Evolutionary conservation across 2,113 vertebrate species (phyloP).

Genomic region (Pelodiscus sinensis): DNA sequence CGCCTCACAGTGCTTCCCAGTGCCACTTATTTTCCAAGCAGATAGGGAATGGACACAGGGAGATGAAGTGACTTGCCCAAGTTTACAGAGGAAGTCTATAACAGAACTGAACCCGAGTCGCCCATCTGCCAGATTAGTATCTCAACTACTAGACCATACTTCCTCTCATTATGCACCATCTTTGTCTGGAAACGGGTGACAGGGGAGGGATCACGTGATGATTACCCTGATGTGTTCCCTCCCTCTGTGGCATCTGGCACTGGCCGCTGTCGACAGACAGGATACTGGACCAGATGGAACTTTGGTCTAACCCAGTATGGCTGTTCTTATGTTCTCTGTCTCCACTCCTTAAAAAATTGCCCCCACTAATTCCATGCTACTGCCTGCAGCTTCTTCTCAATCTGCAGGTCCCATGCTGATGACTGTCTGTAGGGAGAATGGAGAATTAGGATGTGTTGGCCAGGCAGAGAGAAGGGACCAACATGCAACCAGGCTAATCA

Average conservation of each 20-base stretch:
- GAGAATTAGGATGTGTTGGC: slow-evolving; percentile 38
- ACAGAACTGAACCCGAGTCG: slow-evolving; percentile 41
- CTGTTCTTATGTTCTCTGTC: neutral
- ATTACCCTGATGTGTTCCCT: too few relatives aligned
- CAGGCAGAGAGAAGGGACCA: neutral
- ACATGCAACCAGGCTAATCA: neutral
- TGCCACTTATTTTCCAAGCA: too few relatives aligned
- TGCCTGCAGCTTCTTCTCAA: slow-evolving; percentile 52
- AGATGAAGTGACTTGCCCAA: slow-evolving; percentile 12
- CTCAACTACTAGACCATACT: slow-evolving; percentile 35
- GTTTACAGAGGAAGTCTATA: neutral
- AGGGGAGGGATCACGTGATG: too few relatives aligned
- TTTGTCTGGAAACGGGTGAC: neutral
- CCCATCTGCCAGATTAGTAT: slow-evolving; percentile 24
- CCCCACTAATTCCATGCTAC: slow-evolving; percentile 21
- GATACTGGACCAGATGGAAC: too few relatives aligned
- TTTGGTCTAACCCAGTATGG: too few relatives aligned
- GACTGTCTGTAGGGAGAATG: slow-evolving; percentile 22
- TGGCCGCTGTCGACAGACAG: too few relatives aligned
- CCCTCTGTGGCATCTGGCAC: too few relatives aligned
- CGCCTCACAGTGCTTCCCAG: too few relatives aligned
- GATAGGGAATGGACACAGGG: neutral
- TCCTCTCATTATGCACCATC: slow-evolving; percentile 44
- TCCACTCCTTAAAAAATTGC: slow-evolving; percentile 39
- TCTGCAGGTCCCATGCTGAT: neutral